Percentiles rank a stretch among this genome's conserved stretches.
phyloP scores from a whole-genome alignment of 2,888 invertebrate species.

The Eubasilissa splendida region DNA sequence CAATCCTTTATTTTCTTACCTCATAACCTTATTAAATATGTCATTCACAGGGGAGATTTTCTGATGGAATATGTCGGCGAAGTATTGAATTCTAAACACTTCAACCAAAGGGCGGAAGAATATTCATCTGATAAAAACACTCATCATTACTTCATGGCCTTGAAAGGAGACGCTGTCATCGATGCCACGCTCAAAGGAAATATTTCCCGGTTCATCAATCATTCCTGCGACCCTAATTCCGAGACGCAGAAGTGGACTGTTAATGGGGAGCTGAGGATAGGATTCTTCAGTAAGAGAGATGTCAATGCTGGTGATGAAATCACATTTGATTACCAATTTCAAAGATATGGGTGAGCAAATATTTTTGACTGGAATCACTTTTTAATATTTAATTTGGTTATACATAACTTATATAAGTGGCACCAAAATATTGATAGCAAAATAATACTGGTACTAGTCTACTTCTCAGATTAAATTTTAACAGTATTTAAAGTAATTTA shows the following conservation, averaged over 20 bases:
- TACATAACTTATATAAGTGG: too few relatives aligned
- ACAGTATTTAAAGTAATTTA: too few relatives aligned
- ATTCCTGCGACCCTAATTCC: slow-evolving; percentile 98
- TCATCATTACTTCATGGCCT: slow-evolving; percentile 98
- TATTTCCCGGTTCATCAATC: slow-evolving; percentile 97
- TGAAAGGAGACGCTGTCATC: slow-evolving; percentile 93
- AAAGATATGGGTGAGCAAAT: slow-evolving; percentile 88
- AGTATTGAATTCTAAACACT: slow-evolving; percentile 92
- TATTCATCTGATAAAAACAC: slow-evolving; percentile 92
- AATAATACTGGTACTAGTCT: too few relatives aligned
- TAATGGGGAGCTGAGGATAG: slow-evolving; percentile 93
- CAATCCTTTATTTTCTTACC: too few relatives aligned
- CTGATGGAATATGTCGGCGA: slow-evolving; percentile 99
- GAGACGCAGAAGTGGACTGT: slow-evolving; percentile 99
- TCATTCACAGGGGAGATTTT: slow-evolving; percentile 85
- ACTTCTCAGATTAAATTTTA: too few relatives aligned
- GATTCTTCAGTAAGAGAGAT: slow-evolving; percentile 93
- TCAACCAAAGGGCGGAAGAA: slow-evolving; percentile 88
- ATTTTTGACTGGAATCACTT: not conserved
- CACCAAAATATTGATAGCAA: too few relatives aligned
- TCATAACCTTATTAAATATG: slow-evolving; percentile 18
- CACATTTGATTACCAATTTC: slow-evolving; percentile 98
- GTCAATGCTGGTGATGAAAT: slow-evolving; percentile 94
- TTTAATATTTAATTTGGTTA: too few relatives aligned
- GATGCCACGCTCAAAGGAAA: slow-evolving; percentile 98